Conservation (phyloP, 2,113 vertebrate species). For the Falcunculus frontatus region DNA sequence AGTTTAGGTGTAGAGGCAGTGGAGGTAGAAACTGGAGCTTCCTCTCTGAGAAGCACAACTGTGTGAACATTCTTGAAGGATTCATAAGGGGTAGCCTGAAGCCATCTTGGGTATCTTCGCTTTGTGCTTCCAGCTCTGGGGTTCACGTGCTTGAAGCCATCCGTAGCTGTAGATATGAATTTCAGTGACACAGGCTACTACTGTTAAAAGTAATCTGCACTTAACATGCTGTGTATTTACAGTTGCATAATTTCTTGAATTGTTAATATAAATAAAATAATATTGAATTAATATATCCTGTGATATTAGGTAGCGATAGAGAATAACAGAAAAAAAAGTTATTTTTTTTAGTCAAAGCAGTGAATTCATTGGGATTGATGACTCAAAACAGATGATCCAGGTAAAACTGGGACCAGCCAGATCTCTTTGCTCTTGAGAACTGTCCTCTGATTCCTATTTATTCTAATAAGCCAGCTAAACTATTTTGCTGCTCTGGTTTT, state of each 20-base stretch:
- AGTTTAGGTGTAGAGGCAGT: not conserved
- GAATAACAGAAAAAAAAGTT: not conserved
- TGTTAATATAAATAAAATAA: not conserved
- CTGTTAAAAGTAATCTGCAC: not conserved
- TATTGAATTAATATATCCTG: not conserved
- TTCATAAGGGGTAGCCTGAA: not conserved
- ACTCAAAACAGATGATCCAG: not conserved
- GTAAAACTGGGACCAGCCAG: not conserved
- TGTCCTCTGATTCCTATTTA: not conserved
- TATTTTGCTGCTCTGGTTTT: not conserved
- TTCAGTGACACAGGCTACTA: not conserved
- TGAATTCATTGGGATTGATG: not conserved
- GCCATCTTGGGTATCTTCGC: not conserved
- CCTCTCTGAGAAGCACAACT: not conserved
- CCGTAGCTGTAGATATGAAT: not conserved
- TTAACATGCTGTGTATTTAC: conserved; percentile 15
- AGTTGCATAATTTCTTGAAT: not conserved
- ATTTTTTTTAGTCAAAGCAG: not conserved
- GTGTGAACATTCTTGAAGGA: not conserved
- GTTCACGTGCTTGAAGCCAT: not conserved
- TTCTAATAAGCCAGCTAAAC: not conserved
- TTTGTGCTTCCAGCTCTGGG: not conserved
- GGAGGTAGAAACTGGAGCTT: not conserved
- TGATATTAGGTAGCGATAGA: not conserved
- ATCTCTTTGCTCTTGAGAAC: not conserved